Evolutionary conservation across 2,888 invertebrate species (phyloP).

Genomic region (Torymus auratus): DNA sequence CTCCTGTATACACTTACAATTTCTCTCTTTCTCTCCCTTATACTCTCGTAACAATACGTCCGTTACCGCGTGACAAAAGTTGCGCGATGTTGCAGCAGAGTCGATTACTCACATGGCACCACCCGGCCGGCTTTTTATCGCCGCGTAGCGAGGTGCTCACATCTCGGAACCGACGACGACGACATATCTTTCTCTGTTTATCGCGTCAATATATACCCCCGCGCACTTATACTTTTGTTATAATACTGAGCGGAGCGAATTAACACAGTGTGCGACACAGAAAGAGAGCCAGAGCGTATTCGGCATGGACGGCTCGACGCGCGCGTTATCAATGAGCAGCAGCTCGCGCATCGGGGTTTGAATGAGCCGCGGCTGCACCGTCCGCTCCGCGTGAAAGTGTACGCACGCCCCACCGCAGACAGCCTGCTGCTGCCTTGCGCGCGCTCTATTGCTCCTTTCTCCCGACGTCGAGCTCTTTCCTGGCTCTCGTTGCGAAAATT

Average conservation of each 20-base stretch:
- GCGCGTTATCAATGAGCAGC: conserved; percentile 40
- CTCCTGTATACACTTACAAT: background rate
- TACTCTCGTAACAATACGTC: background rate
- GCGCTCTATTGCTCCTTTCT: conserved; percentile 17
- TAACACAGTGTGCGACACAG: too few relatives aligned
- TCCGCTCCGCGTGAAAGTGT: conserved; percentile 43
- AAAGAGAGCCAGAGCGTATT: too few relatives aligned
- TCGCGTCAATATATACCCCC: too few relatives aligned
- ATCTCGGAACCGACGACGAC: too few relatives aligned
- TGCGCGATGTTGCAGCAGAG: too few relatives aligned
- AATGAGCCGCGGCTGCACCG: conserved; percentile 15
- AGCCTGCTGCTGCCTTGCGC: background rate
- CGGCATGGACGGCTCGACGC: background rate
- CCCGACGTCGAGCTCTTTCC: conserved; percentile 11
- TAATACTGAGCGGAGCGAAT: too few relatives aligned
- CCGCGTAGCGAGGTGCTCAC: too few relatives aligned
- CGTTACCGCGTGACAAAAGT: background rate
- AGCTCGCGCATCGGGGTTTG: conserved; percentile 34
- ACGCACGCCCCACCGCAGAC: conserved; percentile 33
- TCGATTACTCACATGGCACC: too few relatives aligned
- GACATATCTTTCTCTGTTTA: too few relatives aligned
- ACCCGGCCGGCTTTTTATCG: too few relatives aligned
- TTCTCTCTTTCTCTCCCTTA: background rate
- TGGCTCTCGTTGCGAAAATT: conserved; percentile 42
- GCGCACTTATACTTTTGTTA: too few relatives aligned